Evolutionary conservation across 2,797 vertebrate genomes (phyloP).

Genomic region (Acrossocheilus fasciatus): DNA sequence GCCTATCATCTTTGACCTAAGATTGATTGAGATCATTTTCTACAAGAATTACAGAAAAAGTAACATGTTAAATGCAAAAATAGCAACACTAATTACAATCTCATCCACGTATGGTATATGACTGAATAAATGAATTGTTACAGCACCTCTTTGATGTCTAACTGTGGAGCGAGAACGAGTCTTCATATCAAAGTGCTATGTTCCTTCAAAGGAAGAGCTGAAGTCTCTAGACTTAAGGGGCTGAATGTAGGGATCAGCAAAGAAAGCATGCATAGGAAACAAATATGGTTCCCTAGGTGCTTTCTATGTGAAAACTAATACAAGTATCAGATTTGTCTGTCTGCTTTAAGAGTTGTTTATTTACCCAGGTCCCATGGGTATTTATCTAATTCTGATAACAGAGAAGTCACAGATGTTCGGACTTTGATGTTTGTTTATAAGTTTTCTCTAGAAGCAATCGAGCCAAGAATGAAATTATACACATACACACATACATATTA

Average conservation of each 20-base stretch:
- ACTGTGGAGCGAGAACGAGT: constrained; percentile 42
- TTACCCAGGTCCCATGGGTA: constrained; percentile 42
- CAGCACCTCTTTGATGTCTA: constrained; percentile 54
- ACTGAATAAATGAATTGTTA: constrained; percentile 63
- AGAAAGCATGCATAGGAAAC: constrained; percentile 47
- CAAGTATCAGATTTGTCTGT: constrained; percentile 8
- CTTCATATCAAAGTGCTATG: constrained; percentile 55
- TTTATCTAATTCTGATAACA: constrained; percentile 49
- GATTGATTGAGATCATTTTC: constrained; percentile 29
- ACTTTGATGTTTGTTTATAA: constrained; percentile 55
- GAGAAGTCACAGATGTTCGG: constrained; percentile 36
- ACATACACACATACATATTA: too few relatives aligned
- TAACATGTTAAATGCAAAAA: constrained; percentile 62
- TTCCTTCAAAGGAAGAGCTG: constrained; percentile 57
- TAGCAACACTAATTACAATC: constrained; percentile 68
- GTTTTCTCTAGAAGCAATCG: constrained; percentile 41
- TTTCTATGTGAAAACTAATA: constrained; percentile 36
- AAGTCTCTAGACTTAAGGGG: constrained; percentile 57
- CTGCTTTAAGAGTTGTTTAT: constrained; percentile 16
- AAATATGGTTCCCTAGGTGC: constrained; percentile 48
- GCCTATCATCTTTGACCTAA: constrained; percentile 12
- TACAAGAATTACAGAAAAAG: constrained; percentile 2
- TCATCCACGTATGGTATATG: constrained; percentile 60
- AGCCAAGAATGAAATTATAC: not conserved
- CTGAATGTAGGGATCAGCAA: constrained; percentile 32